Base-by-base conservation (phyloP, 2,797 vertebrate genomes). In the Peromyscus aztecus region DNA sequence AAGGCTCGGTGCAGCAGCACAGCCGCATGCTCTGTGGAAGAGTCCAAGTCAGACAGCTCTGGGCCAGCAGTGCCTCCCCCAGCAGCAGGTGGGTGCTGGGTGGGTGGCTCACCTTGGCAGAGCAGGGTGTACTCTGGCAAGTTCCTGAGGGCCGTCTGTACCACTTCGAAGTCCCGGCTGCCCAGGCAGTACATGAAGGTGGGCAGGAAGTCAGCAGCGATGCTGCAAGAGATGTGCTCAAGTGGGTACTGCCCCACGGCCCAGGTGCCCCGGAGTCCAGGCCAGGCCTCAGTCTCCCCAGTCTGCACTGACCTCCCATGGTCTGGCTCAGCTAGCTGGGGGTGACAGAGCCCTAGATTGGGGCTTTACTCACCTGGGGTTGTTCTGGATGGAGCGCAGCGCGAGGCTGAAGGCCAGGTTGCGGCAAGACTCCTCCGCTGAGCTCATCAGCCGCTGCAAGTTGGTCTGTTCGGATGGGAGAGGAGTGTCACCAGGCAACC, bases 181-280 rank as follows among this genome's bases (percentile, higher is more conserved):
- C 99, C 99, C 84, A 99, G 98, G 91, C 99, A 99, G 98, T 99
- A 99, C 99, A 99, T 99, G 98, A 99, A 99, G 0, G 99, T 99
- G 52, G 99, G 99, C 93, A 99, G 98, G 98, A 99, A 99, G 96
- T 99, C 99, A 0, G 99, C 99, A 2, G 99, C 99, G 89, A 99
- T 98, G 98, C 99, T 99, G 97, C 19, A 76, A 94, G 17, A 89
- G 46, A 69, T 7, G 27, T 2, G 17, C 6, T 37, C 23, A 1
- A 57, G 78, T 4, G 9, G 59, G n/a, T 0, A 34, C 24, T 4
- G 3, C 31, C 6, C 21, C 4, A 0, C 0, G 49, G 80, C 49
- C 0, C 0, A 73, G 52, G 52, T 0, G 10, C 5, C 67, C 52
- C 55, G 43, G 57, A 67, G 75, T 4, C 19, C 2, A 61, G 2